These are phyloP conservation scores for Dryobates pubescens DNA, from an alignment of 2,797 vertebrate genomes.

Conservation along the genomic window DNA sequence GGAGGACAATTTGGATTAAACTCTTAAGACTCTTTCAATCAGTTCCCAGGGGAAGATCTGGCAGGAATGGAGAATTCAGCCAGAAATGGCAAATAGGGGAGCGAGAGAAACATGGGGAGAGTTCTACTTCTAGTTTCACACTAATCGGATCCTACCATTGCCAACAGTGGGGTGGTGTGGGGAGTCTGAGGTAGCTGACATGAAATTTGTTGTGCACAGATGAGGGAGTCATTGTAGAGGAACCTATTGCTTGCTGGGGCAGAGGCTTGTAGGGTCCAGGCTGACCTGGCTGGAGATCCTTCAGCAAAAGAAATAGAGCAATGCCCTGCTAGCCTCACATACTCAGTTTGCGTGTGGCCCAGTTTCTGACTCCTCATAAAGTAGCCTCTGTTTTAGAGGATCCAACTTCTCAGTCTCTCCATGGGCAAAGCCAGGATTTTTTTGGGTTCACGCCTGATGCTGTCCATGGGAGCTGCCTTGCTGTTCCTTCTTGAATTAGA, in stretches of 20 bases:
- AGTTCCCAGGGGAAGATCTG: not conserved
- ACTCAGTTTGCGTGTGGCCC: constrained; percentile 59
- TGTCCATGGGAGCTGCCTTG: constrained; percentile 57
- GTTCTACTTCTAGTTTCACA: not conserved
- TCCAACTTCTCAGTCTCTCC: constrained; percentile 71
- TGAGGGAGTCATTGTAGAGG: not conserved
- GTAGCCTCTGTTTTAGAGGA: constrained; percentile 72
- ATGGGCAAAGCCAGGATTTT: constrained; percentile 69
- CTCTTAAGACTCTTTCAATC: constrained; percentile 29
- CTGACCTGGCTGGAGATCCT: constrained; percentile 11
- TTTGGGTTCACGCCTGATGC: constrained; percentile 64
- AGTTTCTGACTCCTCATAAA: constrained; percentile 68
- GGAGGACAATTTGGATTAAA: constrained; percentile 59
- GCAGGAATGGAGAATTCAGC: not conserved
- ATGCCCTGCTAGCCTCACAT: constrained; percentile 17
- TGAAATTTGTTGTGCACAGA: not conserved
- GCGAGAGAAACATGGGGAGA: not conserved
- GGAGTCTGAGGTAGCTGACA: not conserved
- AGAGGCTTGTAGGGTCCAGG: not conserved
- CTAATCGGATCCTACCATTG: not conserved
- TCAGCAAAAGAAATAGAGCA: not conserved
- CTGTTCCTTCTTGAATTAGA: constrained; percentile 74
- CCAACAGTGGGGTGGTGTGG: not conserved
- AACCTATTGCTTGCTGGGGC: not conserved
- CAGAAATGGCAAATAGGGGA: constrained; percentile 24